Base-by-base conservation (phyloP, 1,140 invertebrate genomes). In the Homalodisca vitripennis region DNA sequence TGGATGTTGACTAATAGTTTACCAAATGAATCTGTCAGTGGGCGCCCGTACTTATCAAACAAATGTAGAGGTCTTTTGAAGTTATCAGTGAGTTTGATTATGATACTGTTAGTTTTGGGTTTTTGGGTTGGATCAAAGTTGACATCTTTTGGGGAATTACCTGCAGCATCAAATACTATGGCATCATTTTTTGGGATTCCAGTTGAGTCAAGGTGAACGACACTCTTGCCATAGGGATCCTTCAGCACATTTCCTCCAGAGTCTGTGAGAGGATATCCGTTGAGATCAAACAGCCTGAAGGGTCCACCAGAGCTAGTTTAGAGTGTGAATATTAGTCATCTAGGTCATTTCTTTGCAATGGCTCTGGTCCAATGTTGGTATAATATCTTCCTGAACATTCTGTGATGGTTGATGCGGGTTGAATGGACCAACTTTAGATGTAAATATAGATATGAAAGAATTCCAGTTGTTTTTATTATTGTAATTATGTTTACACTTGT, bases 231-330 rank as follows among this genome's bases (percentile, higher is more conserved):
- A 24, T 66, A 66, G 1, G 63, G 63, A 47, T 66, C 63, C 24
- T 47, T 46, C 26, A 66, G 26, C 10, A 66, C 63, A 47, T 66
- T 66, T 1, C 63, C 63, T 3, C 2, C 32, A 66, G 10, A 3
- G 31, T 66, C 63, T 46, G 63, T 66, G 1, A 66, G 31, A 2
- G 63, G 63, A 47, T 66, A 66, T 10, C 63, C 63, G 22, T 66
- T 66, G 1, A 66, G 24, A 47, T 66, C 63, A 66, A 66, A 66
- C 10, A 66, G 27, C 31, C 63, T 66, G 47, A 66, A 60, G 3
- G 55, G 55, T 6, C 55, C 55, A 13, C 55, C 27, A 47, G 2
- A 47, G 31, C 32, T 66, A 47, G 32, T 46, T 29, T 14, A 64
- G 30, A 24, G 62, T 46, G 2, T 64, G 62, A n/a, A 64, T n/a